Evolutionary conservation across 2,797 vertebrate species (phyloP), one percentile per base, ranked within the genome.

Genomic region (Numenius phaeopus): DNA sequence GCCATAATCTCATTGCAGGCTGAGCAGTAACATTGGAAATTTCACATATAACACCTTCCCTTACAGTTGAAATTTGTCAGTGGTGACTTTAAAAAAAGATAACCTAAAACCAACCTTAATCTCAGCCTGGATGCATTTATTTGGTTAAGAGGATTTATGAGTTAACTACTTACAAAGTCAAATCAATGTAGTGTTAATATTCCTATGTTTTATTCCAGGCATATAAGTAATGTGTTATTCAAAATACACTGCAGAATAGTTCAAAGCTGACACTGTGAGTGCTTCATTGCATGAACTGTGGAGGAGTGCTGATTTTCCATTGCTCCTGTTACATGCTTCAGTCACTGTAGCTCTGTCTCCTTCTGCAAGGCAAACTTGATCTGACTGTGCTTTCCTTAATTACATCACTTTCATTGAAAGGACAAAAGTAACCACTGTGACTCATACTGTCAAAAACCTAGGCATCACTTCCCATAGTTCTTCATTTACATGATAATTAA

Each of bases 21-120:
- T 95, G 78, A 85, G 89, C 78, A 83, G 76, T 96, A 98, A 89
- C 85, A 77, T 92, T 97, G 94, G 80, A 88, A 89, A 92, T 58
- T 42, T 39, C 44, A 83, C 32, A 86, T 47, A 49, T 94, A 95
- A 96, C 59, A 92, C 81, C 65, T 96, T 96, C 70, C 77, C 90
- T 94, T 90, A 64, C 77, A 73, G 75, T 66, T 84, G 87, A 94
- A 95, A 94, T 79, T 90, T 94, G 75, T 72, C 69, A 86, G 57
- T 49, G 34, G 27, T 58, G 54, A 58, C 46, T 93, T 84, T 4
- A 2, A 34, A 55, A 90, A 75, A 65, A 62, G 46, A 14, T 37
- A 23, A 24, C 37, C 30, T 62, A 67, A 80, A 85, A 9, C 1
- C 34, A 89, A 11, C 40, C n/a, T 84, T 47, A 85, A 8, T 82